Evolutionary conservation across 2,888 invertebrate species (phyloP).

Genomic region (Tridacna gigas): DNA sequence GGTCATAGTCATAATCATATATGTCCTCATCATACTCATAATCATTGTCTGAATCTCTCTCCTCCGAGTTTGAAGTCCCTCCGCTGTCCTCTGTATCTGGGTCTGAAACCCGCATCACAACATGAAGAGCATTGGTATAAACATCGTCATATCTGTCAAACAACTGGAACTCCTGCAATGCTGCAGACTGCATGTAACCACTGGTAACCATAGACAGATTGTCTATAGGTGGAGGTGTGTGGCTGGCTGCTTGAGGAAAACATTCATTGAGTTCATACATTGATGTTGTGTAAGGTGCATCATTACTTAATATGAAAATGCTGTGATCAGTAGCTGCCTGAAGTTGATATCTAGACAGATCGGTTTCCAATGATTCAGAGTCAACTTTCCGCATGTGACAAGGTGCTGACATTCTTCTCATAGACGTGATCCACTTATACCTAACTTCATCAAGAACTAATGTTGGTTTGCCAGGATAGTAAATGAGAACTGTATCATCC

Average conservation of each 20-base stretch:
- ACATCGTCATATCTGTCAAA: conserved; percentile 79
- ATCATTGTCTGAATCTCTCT: conserved; percentile 80
- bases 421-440: conserved; percentile 80
- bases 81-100: conserved; percentile 81
- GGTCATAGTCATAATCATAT: conserved; percentile 81
- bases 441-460: conserved; percentile 81
- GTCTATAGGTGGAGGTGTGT: conserved; percentile 82
- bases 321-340: conserved; percentile 75
- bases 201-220: conserved; percentile 79
- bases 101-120: conserved; percentile 77
- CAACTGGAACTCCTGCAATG: conserved; percentile 70
- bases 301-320: conserved; percentile 80
- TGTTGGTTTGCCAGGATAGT: conserved; percentile 81
- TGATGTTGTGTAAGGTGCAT: conserved; percentile 80
- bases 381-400: conserved; percentile 62
- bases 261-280: conserved; percentile 78
- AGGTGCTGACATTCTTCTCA: conserved; percentile 74
- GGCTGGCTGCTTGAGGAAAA: conserved; percentile 73
- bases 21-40: conserved; percentile 83
- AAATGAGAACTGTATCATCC: conserved; percentile 80
- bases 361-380: conserved; percentile 59
- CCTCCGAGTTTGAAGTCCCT: conserved; percentile 77
- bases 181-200: conserved; percentile 69
- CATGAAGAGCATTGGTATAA: conserved; percentile 78
- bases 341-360: conserved; percentile 76